Percentiles rank a stretch among this genome's conserved stretches.
phyloP scores from a whole-genome alignment of 2,797 vertebrate genomes.

The Enteromius unitaeniatus region DNA sequence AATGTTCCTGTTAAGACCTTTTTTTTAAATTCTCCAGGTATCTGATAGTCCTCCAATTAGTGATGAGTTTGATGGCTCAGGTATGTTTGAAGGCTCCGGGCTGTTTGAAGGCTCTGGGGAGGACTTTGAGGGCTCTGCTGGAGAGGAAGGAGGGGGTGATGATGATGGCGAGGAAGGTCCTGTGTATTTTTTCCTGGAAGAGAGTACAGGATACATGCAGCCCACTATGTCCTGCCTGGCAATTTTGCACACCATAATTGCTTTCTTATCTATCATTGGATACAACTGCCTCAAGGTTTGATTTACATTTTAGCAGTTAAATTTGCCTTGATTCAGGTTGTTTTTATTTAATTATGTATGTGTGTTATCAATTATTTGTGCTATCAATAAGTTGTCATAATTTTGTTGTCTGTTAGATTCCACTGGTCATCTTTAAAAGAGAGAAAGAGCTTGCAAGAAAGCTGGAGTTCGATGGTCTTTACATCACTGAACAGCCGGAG shows the following conservation, averaged over 20 bases:
- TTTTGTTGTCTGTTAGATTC: conserved; percentile 76
- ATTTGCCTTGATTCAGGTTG: not conserved
- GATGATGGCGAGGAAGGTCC: conserved; percentile 84
- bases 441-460: conserved; percentile 95
- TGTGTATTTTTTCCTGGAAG: conserved; percentile 91
- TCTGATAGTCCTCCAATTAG: conserved; percentile 83
- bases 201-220: conserved; percentile 96
- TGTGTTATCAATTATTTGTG: not conserved
- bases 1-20: conserved; percentile 58
- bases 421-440: conserved; percentile 92
- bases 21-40: conserved; percentile 80
- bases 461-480: conserved; percentile 92
- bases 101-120: conserved; percentile 77
- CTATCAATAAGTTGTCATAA: not conserved
- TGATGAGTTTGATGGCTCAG: conserved; percentile 78
- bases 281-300: conserved; percentile 95
- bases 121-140: conserved; percentile 76
- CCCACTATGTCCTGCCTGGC: conserved; percentile 86
- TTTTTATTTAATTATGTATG: not conserved
- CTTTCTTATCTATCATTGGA: conserved; percentile 95
- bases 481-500: conserved; percentile 93
- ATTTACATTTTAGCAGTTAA: conserved; percentile 1
- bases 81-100: conserved; percentile 76
- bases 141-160: conserved; percentile 75
- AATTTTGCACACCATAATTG: conserved; percentile 87